Percentiles rank a stretch among this genome's conserved stretches.
Evolutionary conservation across 1,140 invertebrate genomes (phyloP).

Genomic region (Ceratosolen fusciceps): DNA sequence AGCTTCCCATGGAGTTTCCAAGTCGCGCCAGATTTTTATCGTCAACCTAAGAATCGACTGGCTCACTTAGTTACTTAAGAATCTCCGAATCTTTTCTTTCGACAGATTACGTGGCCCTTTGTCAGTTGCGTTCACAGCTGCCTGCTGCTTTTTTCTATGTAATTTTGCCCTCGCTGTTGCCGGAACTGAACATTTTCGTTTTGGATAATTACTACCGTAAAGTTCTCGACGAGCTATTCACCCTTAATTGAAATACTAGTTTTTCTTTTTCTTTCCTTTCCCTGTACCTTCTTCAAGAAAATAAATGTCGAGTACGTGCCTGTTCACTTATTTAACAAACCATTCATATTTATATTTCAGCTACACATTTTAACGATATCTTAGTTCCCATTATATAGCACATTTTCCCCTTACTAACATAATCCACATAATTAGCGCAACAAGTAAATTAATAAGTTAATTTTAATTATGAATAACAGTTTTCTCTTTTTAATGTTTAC

Average conservation of each 20-base stretch:
- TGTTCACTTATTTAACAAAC: not conserved
- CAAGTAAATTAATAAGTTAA: no score
- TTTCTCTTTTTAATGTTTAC: no score
- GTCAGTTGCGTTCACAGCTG: constrained; percentile 28
- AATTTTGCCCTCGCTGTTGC: constrained; percentile 7
- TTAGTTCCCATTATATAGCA: no score
- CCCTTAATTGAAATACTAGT: constrained; percentile 3
- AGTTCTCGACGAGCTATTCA: not conserved
- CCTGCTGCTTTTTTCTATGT: constrained; percentile 23
- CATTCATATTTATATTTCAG: no score
- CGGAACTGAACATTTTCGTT: constrained; percentile 11
- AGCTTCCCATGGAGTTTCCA: constrained; percentile 8
- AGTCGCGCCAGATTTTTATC: constrained; percentile 40
- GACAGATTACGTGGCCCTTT: constrained; percentile 31
- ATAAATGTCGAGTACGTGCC: not conserved
- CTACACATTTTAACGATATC: no score
- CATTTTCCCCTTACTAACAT: no score
- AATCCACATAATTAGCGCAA: no score
- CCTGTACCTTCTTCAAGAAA: not conserved
- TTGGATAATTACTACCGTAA: constrained; percentile 9
- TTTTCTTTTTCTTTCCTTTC: not conserved
- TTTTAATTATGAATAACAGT: no score
- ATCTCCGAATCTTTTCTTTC: constrained; percentile 22
- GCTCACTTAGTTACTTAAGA: constrained; percentile 25
- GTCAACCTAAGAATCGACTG: not conserved